Evolutionary conservation across 2,888 invertebrate species (phyloP).

Genomic region (Latrodectus hesperus): DNA sequence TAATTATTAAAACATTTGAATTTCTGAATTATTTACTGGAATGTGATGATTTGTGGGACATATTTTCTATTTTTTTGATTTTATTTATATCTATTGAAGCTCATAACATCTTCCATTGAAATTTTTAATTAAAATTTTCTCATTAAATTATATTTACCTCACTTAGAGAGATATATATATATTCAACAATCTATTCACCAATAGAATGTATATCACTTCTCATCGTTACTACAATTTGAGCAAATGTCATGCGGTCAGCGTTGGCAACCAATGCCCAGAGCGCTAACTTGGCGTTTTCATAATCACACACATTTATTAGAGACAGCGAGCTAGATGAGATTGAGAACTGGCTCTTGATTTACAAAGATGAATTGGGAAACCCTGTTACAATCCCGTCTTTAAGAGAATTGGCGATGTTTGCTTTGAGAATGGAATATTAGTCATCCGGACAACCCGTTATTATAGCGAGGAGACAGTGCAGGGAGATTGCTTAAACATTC

Average conservation of each 20-base stretch:
- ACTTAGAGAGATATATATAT: no score
- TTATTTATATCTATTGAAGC: no score
- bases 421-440: conserved; percentile 36
- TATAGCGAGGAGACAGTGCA: conserved; percentile 5
- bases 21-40: no score
- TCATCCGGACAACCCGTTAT: conserved; percentile 49
- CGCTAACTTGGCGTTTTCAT: conserved; percentile 22
- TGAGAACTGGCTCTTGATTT: conserved; percentile 38
- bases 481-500: conserved; percentile 26
- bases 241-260: neutral
- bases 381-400: conserved; percentile 36
- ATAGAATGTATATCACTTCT: no score
- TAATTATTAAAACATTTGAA: no score
- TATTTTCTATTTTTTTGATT: no score
- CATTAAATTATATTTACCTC: no score
- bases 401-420: conserved; percentile 24
- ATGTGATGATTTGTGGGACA: no score
- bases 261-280: neutral
- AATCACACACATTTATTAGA: conserved; percentile 42
- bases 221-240: no score
- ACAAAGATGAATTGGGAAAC: conserved; percentile 47
- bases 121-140: no score
- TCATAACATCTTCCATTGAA: no score
- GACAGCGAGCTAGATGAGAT: conserved; percentile 16
- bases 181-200: no score